Conservation (phyloP, 2,888 invertebrate genomes). For the Nomada fabriciana region DNA sequence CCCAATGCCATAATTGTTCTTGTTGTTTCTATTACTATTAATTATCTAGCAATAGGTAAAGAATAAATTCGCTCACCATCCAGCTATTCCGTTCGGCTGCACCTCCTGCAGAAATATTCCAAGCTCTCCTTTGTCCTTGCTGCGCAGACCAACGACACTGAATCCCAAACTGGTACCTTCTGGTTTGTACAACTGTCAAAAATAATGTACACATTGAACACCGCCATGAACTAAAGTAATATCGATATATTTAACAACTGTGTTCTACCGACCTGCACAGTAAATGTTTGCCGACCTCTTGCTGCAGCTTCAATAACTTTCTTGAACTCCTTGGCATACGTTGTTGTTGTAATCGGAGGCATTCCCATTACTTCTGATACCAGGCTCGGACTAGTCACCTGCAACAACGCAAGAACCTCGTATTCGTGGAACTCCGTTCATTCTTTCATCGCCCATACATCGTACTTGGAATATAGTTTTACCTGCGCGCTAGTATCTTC, state of each 20-base stretch:
- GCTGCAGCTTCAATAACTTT: slow-evolving; percentile 86
- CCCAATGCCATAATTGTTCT: no score
- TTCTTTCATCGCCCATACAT: no score
- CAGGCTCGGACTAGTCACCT: slow-evolving; percentile 84
- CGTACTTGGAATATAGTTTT: slow-evolving; percentile 7
- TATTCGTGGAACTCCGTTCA: background rate
- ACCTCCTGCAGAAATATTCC: slow-evolving; percentile 89
- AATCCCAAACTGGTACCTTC: slow-evolving; percentile 90
- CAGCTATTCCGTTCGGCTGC: slow-evolving; percentile 88
- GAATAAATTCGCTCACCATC: slow-evolving; percentile 85
- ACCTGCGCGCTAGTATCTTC: slow-evolving; percentile 83
- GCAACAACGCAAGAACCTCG: background rate
- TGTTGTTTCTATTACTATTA: background rate
- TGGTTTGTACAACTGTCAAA: slow-evolving; percentile 86
- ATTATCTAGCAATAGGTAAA: background rate
- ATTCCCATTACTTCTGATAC: slow-evolving; percentile 84
- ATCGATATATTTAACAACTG: background rate
- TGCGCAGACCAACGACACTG: slow-evolving; percentile 88
- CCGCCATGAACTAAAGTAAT: background rate
- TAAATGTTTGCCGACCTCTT: slow-evolving; percentile 86
- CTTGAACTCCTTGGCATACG: slow-evolving; percentile 86
- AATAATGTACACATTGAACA: background rate
- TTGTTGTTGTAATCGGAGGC: slow-evolving; percentile 85
- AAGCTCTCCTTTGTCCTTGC: slow-evolving; percentile 87
- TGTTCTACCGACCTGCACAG: slow-evolving; percentile 84